These are phyloP conservation scores for Erythrolamprus reginae DNA, from an alignment of 2,113 vertebrate species.

Conservation along the genomic window DNA sequence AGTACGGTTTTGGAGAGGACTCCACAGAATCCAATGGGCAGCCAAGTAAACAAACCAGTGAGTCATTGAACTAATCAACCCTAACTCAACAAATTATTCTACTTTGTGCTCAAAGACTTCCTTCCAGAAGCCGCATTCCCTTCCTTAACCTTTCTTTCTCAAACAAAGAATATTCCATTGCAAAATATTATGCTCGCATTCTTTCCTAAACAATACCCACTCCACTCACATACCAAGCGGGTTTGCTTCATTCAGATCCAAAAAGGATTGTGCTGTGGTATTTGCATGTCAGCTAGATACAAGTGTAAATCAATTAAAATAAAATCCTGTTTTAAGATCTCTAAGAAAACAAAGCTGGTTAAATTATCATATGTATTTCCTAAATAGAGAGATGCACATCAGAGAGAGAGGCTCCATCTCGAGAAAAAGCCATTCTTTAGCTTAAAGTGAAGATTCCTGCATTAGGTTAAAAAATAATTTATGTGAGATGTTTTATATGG, in stretches of 20 bases:
- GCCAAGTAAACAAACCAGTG: neutral
- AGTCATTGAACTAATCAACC: neutral
- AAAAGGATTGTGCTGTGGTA: neutral
- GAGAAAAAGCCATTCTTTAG: neutral
- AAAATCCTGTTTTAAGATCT: neutral
- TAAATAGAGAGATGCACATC: neutral
- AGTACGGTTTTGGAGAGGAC: neutral
- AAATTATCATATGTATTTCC: neutral
- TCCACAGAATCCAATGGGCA: neutral
- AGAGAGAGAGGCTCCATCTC: neutral
- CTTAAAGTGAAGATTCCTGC: neutral
- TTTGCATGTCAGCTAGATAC: neutral
- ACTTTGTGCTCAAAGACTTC: neutral
- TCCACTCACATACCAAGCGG: neutral
- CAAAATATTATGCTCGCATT: neutral
- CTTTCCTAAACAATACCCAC: neutral
- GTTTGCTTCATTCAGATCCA: neutral
- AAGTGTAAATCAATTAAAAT: neutral
- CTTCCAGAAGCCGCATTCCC: neutral
- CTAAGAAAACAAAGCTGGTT: neutral
- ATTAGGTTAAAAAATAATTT: neutral
- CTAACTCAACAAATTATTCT: neutral
- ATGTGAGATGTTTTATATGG: neutral
- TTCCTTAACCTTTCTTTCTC: neutral
- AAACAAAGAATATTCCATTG: neutral